phyloP scores from a whole-genome alignment of 2,113 vertebrate species.

The Burhinus oedicnemus region DNA sequence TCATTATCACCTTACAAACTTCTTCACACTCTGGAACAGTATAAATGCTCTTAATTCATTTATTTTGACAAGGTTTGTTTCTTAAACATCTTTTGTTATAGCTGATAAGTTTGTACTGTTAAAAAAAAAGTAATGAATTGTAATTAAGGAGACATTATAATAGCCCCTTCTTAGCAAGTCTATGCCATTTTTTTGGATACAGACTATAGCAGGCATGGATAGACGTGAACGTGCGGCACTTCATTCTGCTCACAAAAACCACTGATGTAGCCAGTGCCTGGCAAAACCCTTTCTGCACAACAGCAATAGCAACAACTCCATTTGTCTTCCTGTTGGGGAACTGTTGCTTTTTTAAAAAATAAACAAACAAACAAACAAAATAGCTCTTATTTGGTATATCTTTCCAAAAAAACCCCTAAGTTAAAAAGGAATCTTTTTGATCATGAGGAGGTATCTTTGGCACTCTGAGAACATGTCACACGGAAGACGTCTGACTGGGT shows the following conservation, averaged over 20 bases:
- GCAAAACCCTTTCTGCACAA: conserved; percentile 14
- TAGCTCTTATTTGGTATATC: background rate
- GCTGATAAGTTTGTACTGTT: conserved; percentile 39
- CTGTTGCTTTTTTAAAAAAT: background rate
- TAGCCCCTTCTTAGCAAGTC: background rate
- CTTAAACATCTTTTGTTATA: conserved; percentile 55
- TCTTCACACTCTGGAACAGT: conserved; percentile 2
- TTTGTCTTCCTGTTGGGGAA: background rate
- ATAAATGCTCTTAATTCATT: conserved; percentile 60
- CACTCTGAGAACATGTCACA: background rate
- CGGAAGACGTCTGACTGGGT: background rate
- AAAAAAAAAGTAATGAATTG: background rate
- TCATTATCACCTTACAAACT: conserved; percentile 42
- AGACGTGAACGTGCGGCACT: background rate
- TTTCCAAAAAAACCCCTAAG: background rate
- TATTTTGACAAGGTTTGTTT: conserved; percentile 55
- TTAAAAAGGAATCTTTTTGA: background rate
- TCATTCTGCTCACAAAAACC: background rate
- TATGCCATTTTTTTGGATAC: background rate
- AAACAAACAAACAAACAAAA: background rate
- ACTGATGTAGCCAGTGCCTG: background rate
- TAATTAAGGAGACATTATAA: conserved; percentile 30
- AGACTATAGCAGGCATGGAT: background rate
- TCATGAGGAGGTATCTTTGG: background rate
- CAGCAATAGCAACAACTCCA: background rate